phyloP scores from a whole-genome alignment of 1,140 invertebrate genomes.

The Archegozetes longisetosus region DNA sequence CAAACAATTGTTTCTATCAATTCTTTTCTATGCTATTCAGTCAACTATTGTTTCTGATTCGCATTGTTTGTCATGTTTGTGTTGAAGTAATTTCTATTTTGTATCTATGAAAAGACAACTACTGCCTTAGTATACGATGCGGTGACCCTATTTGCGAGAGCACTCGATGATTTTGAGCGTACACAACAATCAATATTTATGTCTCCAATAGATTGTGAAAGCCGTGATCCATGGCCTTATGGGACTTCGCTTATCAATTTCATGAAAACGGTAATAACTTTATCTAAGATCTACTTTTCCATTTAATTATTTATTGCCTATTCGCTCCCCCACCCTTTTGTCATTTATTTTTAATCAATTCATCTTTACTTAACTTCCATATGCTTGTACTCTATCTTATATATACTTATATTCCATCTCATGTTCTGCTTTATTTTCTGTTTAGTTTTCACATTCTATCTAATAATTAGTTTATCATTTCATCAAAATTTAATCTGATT shows the following conservation, averaged over 20 bases:
- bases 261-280: conserved; percentile 69
- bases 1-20: too few species aligned
- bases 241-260: conserved; percentile 90
- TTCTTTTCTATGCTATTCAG: too few species aligned
- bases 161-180: conserved; percentile 26
- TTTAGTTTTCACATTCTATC: neutral
- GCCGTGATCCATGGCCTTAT: conserved; percentile 76
- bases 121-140: conserved; percentile 33
- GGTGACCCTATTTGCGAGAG: conserved; percentile 28
- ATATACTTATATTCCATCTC: too few species aligned
- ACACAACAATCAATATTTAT: conserved; percentile 1
- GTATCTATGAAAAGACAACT: conserved; percentile 37
- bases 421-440: neutral
- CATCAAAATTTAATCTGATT: too few species aligned
- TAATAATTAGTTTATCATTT: too few species aligned
- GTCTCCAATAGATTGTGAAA: conserved; percentile 61
- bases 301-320: too few species aligned
- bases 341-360: neutral
- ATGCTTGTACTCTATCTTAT: neutral
- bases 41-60: too few species aligned
- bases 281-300: neutral
- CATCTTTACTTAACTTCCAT: neutral
- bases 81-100: too few species aligned
- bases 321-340: neutral
- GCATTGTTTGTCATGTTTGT: too few species aligned